A percentile compares a stretch with the other conserved stretches of the same genome.
Evolutionary conservation across 35 echinoderm and acorn worm species (phyloP).

Genomic region (Patiria miniata): DNA sequence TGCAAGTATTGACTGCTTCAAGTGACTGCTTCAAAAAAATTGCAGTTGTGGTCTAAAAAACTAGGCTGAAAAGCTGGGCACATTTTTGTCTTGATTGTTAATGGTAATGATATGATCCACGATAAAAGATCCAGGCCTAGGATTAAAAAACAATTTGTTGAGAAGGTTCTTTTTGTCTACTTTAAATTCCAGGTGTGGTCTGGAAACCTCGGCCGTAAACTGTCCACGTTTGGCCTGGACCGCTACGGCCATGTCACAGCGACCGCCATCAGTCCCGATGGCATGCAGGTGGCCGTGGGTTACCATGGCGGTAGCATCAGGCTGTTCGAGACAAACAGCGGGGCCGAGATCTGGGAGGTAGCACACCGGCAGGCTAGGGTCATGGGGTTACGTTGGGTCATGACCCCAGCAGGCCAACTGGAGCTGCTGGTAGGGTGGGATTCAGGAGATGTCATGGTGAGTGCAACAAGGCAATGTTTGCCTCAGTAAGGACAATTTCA

Average conservation of each 20-base stretch:
- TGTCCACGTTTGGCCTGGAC: conserved; percentile 36
- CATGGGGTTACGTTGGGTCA: conserved; percentile 57
- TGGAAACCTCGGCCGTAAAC: conserved; percentile 77
- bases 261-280: conserved; percentile 62
- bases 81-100: too few species aligned
- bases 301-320: conserved; percentile 74
- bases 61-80: too few species aligned
- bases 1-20: too few species aligned
- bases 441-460: conserved; percentile 67
- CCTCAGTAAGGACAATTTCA: too few species aligned
- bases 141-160: too few species aligned
- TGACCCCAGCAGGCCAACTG: background rate
- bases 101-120: too few species aligned
- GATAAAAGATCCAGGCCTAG: too few species aligned
- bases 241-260: conserved; percentile 41
- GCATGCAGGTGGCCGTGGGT: conserved; percentile 54
- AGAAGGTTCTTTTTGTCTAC: too few species aligned
- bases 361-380: conserved; percentile 62
- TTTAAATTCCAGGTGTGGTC: conserved; percentile 99
- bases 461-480: too few species aligned
- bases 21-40: too few species aligned
- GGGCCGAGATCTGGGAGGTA: conserved; percentile 28
- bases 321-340: conserved; percentile 51
- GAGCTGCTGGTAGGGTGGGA: conserved; percentile 64
- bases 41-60: too few species aligned